Evolutionary conservation across 2,888 invertebrate species (phyloP).

Genomic region (Oscheius sp.): DNA sequence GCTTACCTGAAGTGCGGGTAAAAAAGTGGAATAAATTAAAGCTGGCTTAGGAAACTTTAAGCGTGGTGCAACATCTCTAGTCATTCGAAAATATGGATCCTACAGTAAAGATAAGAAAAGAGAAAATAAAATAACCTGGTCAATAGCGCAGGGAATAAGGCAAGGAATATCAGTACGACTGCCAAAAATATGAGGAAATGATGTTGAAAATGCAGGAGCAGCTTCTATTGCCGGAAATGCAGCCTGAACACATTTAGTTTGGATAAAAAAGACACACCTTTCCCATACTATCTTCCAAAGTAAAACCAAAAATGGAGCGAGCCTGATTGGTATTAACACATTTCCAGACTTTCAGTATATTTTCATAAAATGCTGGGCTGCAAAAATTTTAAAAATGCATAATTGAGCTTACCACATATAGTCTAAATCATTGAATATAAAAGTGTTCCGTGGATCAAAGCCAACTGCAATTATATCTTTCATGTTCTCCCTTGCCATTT

Average conservation of each 20-base stretch:
- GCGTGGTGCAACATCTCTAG: constrained; percentile 93
- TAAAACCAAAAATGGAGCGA: constrained; percentile 96
- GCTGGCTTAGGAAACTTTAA: constrained; percentile 89
- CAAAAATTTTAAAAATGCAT: constrained; percentile 52
- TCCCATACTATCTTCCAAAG: constrained; percentile 92
- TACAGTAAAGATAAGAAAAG: too few species aligned
- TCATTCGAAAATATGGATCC: constrained; percentile 99
- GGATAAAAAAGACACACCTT: constrained; percentile 74
- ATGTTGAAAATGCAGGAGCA: constrained; percentile 79
- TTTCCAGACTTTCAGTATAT: constrained; percentile 89
- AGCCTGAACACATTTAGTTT: constrained; percentile 28
- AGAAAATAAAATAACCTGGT: constrained; percentile 80
- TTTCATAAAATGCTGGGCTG: constrained; percentile 90
- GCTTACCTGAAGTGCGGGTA: constrained; percentile 83
- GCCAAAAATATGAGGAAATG: constrained; percentile 71
- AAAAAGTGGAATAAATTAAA: constrained; percentile 82
- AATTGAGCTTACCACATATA: constrained; percentile 84
- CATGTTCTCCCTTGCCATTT: constrained; percentile 86
- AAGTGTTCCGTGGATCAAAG: constrained; percentile 90
- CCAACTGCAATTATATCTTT: constrained; percentile 98
- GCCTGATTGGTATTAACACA: constrained; percentile 96
- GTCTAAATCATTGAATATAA: constrained; percentile 92
- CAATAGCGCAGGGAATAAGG: constrained; percentile 96
- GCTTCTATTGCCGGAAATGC: constrained; percentile 95
- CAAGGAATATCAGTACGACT: constrained; percentile 81